phyloP scores from a whole-genome alignment of 2,113 vertebrate species.

The Hyla sarda region DNA sequence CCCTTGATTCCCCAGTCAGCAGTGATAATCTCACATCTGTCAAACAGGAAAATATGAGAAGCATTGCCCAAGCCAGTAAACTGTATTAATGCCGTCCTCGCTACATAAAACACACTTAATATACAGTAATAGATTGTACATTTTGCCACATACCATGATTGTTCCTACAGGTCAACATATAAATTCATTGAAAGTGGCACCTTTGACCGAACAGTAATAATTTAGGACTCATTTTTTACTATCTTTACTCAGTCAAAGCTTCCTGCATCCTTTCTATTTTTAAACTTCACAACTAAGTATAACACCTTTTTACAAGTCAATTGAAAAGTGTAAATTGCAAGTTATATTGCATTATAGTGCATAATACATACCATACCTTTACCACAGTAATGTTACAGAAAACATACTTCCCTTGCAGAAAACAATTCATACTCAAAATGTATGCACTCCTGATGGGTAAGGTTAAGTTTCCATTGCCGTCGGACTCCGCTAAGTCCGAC shows the following conservation, averaged over 20 bases:
- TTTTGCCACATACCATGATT: not conserved
- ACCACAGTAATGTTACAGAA: not conserved
- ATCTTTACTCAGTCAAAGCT: not conserved
- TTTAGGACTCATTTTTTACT: not conserved
- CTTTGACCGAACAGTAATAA: not conserved
- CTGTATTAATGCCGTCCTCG: not conserved
- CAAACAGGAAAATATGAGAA: not conserved
- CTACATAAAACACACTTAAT: not conserved
- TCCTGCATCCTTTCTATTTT: not conserved
- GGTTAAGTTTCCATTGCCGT: no score
- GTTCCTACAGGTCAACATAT: not conserved
- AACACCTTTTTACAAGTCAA: not conserved
- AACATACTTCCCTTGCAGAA: no score
- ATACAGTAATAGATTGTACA: not conserved
- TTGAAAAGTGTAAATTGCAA: not conserved
- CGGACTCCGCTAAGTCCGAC: no score
- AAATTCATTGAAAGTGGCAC: not conserved
- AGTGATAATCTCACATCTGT: conserved; percentile 6
- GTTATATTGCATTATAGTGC: not conserved
- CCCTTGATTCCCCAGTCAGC: not conserved
- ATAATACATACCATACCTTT: not conserved
- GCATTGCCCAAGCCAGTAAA: not conserved
- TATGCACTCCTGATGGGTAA: no score
- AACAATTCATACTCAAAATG: no score
- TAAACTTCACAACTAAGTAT: no score